Evolutionary conservation across 2,797 vertebrate species (phyloP).

Genomic region (Pseudochromis fuscus): DNA sequence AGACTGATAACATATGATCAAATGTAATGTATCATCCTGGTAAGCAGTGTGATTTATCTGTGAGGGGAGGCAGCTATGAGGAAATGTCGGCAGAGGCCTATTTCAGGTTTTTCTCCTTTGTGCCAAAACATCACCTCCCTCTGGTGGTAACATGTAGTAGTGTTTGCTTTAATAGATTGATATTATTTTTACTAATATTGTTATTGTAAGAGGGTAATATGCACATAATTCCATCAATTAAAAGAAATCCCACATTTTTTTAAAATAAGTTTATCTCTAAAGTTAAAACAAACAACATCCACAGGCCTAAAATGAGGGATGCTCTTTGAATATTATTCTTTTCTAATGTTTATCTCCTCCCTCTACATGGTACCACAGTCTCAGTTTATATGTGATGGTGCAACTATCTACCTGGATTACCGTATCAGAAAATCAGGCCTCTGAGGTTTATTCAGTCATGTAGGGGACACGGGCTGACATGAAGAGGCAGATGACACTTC

Average conservation of each 20-base stretch:
- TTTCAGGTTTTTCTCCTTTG: slow-evolving; percentile 30
- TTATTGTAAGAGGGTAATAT: not conserved
- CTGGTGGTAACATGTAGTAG: slow-evolving; percentile 65
- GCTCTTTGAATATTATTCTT: not conserved
- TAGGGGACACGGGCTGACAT: slow-evolving; percentile 15
- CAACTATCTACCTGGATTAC: not conserved
- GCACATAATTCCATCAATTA: not conserved
- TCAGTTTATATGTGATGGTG: not conserved
- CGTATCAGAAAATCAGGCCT: not conserved
- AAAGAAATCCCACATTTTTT: no score
- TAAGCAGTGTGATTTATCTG: slow-evolving; percentile 30
- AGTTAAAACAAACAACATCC: not conserved
- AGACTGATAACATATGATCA: slow-evolving; percentile 9
- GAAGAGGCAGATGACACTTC: not conserved
- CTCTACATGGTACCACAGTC: not conserved
- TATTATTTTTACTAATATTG: not conserved
- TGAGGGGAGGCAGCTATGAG: slow-evolving; percentile 47
- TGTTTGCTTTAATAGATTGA: not conserved
- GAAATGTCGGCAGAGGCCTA: slow-evolving; percentile 68
- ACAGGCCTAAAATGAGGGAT: not conserved
- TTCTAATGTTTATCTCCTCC: not conserved
- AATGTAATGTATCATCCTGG: slow-evolving; percentile 34
- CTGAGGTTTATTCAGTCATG: not conserved
- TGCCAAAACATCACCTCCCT: slow-evolving; percentile 63
- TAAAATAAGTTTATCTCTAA: not conserved